Evolutionary conservation across 2,113 vertebrate genomes (phyloP), one percentile per base, ranked within the genome.

Genomic region (Abramis brama): DNA sequence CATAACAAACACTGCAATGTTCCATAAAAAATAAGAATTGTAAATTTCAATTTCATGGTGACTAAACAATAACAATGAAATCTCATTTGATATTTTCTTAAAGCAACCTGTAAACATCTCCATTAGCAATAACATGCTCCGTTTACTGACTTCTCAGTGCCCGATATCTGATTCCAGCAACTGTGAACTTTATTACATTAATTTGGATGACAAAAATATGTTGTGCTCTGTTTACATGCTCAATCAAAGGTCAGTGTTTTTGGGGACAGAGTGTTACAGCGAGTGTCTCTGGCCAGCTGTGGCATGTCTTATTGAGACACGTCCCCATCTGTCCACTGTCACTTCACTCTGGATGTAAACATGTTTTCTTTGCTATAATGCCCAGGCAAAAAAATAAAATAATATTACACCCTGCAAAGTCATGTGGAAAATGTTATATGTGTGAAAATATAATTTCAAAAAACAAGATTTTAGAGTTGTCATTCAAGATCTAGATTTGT

Each of bases 181-280:
- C 64, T 70, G 80, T 82, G 80, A 82, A 82, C 45, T 82, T 68
- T 70, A 70, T 82, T 82, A 82, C 64, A 82, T 82, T 70, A 12
- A 82, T 70, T 36, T 66, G 39, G 19, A 86, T 77, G 17, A 4
- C 43, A 81, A 50, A 81, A 66, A 36, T 55, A 55, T 70, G 62
- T n/a, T 52, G 62, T 17, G 19, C 13, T 85, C 73, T 85, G 27
- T 89, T 87, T 82, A 55, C 19, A 5, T 74, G 84, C 62, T 64
- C 39, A 39, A 68, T 82, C 64, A 43, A 60, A n/a, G 78, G 85
- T 89, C 85, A 55, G 23, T 88, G 85, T 81, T 90, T 84, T 60
- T 82, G 70, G 27, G 89, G 43, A 88, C 88, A 76, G 15, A 7
- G 57, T 71, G 87, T 66, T 83, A 39, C 21, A 52, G 9, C 27